phyloP scores from a whole-genome alignment of 2,888 invertebrate genomes.

The Ischnus inquisitorius region DNA sequence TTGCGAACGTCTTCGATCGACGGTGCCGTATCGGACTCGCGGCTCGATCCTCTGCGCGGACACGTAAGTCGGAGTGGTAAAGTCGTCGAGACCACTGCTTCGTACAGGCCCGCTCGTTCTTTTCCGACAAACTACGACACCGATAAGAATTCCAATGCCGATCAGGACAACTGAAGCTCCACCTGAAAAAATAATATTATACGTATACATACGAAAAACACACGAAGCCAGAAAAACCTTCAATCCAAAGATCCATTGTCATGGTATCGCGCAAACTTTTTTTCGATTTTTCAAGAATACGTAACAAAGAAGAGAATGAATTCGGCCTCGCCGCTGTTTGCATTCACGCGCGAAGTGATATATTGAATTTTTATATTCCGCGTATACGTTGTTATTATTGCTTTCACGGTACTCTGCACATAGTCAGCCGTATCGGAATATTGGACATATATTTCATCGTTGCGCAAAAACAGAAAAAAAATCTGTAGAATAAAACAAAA shows the following conservation, averaged over 20 bases:
- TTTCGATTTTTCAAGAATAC: conserved; percentile 2
- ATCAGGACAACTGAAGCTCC: conserved; percentile 81
- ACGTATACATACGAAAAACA: background rate
- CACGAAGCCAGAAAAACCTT: background rate
- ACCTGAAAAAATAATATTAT: conserved; percentile 73
- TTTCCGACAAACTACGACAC: conserved; percentile 82
- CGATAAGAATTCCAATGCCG: conserved; percentile 83
- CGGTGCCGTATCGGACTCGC: conserved; percentile 80
- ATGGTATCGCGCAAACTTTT: background rate
- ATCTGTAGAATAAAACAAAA: background rate
- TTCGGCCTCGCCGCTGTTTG: background rate
- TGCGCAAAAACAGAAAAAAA: background rate
- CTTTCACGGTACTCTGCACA: conserved; percentile 15
- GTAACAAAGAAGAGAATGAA: background rate
- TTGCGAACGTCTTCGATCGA: conserved; percentile 79
- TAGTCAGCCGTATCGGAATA: conserved; percentile 16
- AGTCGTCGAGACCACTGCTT: conserved; percentile 79
- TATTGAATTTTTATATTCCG: conserved; percentile 52
- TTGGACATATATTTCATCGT: conserved; percentile 5
- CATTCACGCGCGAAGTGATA: conserved; percentile 18
- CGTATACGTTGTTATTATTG: conserved; percentile 40
- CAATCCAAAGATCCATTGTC: background rate
- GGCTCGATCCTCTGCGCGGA: conserved; percentile 82
- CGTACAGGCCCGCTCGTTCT: conserved; percentile 74
- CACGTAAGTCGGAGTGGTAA: conserved; percentile 83